Percentiles rank a stretch among this genome's conserved stretches.
phyloP scores from a whole-genome alignment of 1,140 invertebrate species.

The Leguminivora glycinivorella region DNA sequence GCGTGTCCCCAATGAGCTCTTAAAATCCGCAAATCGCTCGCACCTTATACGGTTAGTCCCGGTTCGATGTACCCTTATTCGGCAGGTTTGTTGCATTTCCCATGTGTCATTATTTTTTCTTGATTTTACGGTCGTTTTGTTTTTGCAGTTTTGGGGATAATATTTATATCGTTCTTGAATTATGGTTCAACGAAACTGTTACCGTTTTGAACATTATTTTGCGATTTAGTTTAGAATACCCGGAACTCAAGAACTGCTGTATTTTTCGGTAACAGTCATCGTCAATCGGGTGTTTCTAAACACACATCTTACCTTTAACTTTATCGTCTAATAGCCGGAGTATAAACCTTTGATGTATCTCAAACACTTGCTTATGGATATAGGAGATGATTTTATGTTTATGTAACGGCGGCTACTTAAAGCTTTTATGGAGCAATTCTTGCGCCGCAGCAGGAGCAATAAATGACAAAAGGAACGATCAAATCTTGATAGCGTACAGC shows the following conservation, averaged over 20 bases:
- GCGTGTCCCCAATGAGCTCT: slow-evolving; percentile 17
- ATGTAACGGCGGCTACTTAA: slow-evolving; percentile 15
- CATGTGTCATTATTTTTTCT: neutral
- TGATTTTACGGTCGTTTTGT: neutral
- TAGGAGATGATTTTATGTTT: slow-evolving; percentile 14
- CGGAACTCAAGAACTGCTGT: too few relatives aligned
- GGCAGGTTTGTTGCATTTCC: slow-evolving; percentile 1
- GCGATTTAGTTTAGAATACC: too few relatives aligned
- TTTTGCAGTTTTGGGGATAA: neutral
- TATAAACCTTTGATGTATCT: neutral
- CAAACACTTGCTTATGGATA: slow-evolving; percentile 1
- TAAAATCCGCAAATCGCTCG: slow-evolving; percentile 15
- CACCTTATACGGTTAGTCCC: slow-evolving; percentile 9
- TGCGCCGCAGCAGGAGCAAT: slow-evolving; percentile 2
- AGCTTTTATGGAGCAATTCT: slow-evolving; percentile 20
- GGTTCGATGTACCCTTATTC: neutral
- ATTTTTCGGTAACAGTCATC: too few relatives aligned
- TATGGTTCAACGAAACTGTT: too few relatives aligned
- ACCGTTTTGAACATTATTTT: too few relatives aligned
- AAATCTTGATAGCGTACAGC: neutral
- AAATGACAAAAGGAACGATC: slow-evolving; percentile 20
- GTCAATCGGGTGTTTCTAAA: too few relatives aligned
- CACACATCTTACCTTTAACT: too few relatives aligned
- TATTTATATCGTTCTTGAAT: too few relatives aligned
- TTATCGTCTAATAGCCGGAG: neutral